These are phyloP conservation scores for Enteromius fasciolatus DNA, from an alignment of 2,797 vertebrate species.

Conservation along the genomic window DNA sequence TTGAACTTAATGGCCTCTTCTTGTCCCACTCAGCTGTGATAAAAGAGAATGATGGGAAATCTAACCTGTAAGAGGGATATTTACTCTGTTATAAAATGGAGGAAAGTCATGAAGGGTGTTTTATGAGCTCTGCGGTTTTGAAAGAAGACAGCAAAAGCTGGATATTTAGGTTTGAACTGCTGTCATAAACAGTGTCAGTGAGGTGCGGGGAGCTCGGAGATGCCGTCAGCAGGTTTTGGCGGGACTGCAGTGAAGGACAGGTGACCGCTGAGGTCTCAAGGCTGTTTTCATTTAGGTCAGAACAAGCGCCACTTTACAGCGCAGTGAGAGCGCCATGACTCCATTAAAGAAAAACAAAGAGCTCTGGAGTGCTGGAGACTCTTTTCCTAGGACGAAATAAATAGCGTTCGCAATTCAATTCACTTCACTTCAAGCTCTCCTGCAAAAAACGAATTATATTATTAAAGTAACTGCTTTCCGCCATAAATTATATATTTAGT, in stretches of 20 bases:
- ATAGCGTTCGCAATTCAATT: constrained; percentile 46
- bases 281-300: constrained; percentile 67
- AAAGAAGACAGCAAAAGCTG: constrained; percentile 28
- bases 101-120: constrained; percentile 30
- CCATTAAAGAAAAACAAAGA: constrained; percentile 62
- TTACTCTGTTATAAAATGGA: constrained; percentile 60
- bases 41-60: constrained; percentile 71
- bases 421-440: constrained; percentile 51
- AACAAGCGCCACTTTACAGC: constrained; percentile 61
- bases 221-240: constrained; percentile 51
- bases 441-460: constrained; percentile 47
- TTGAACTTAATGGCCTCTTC: constrained; percentile 71
- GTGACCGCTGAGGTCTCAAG: constrained; percentile 62
- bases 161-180: constrained; percentile 29
- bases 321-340: constrained; percentile 60
- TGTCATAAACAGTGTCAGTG: constrained; percentile 24
- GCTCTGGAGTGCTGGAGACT: constrained; percentile 49
- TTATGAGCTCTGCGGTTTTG: constrained; percentile 36
- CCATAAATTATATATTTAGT: constrained; percentile 22
- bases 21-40: constrained; percentile 68
- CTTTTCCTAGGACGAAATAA: constrained; percentile 58
- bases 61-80: constrained; percentile 65
- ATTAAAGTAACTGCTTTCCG: constrained; percentile 35
- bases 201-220: constrained; percentile 32
- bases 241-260: constrained; percentile 60